These are phyloP conservation scores for Sarcophilus harrisii DNA, from an alignment of 2,797 vertebrate genomes.

Conservation along the genomic window DNA sequence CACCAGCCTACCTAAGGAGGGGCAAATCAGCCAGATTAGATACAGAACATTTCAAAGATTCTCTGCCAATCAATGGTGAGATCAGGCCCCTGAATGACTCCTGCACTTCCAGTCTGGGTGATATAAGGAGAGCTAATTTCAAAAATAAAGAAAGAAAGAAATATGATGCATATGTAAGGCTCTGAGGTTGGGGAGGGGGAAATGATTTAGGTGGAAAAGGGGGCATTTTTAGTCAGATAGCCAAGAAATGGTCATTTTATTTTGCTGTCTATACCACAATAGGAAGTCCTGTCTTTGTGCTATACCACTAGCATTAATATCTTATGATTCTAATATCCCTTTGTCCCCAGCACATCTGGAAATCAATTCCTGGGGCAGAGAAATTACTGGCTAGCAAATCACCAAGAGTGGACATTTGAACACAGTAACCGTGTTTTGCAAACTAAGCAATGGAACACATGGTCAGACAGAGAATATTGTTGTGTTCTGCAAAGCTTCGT, in stretches of 20 bases:
- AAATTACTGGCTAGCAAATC: neutral
- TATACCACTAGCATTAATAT: neutral
- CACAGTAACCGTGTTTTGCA: neutral
- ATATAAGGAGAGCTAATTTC: neutral
- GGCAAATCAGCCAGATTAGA: neutral
- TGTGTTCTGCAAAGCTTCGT: slow-evolving; percentile 23
- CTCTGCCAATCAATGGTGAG: neutral
- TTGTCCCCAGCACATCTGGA: slow-evolving; percentile 64
- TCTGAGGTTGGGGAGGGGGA: neutral
- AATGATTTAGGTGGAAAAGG: neutral
- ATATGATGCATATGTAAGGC: neutral
- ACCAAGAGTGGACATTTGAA: neutral
- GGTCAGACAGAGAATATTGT: neutral
- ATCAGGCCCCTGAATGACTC: neutral
- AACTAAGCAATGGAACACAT: neutral
- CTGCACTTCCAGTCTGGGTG: neutral
- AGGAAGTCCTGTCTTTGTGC: neutral
- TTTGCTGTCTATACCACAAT: slow-evolving; percentile 26
- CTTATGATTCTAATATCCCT: neutral
- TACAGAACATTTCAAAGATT: neutral
- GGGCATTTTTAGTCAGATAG: neutral
- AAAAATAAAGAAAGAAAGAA: neutral
- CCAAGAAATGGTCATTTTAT: slow-evolving; percentile 32
- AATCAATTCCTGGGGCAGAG: neutral
- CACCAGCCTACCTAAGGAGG: neutral